phyloP scores from a whole-genome alignment of 2,888 invertebrate genomes.

The Volucella inflata region DNA sequence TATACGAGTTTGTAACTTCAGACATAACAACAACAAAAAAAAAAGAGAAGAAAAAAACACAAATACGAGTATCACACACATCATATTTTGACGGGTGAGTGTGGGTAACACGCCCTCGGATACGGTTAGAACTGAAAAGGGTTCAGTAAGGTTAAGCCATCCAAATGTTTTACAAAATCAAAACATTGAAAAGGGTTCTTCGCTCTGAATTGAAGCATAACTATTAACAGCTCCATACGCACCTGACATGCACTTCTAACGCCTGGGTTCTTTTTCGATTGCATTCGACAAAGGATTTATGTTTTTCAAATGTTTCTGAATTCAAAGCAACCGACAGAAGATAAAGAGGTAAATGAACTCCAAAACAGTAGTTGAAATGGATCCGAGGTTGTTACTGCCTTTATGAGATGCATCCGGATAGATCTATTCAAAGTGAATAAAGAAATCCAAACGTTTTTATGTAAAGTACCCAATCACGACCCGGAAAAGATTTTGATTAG shows the following conservation, averaged over 20 bases:
- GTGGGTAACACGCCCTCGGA: background rate
- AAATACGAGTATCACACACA: constrained; percentile 12
- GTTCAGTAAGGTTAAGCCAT: background rate
- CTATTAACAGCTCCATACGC: constrained; percentile 9
- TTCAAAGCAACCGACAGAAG: background rate
- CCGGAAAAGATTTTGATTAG: constrained; percentile 32
- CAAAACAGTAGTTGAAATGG: constrained; percentile 39
- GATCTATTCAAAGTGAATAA: constrained; percentile 7
- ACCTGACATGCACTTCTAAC: constrained; percentile 33
- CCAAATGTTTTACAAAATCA: background rate
- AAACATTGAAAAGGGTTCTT: constrained; percentile 16
- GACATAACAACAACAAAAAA: background rate
- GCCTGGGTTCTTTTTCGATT: background rate
- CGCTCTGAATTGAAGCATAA: background rate
- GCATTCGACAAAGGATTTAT: constrained; percentile 3
- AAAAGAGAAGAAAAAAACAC: constrained; percentile 1
- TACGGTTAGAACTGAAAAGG: background rate
- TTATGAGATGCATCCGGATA: constrained; percentile 21
- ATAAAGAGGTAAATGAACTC: constrained; percentile 23
- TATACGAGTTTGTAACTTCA: constrained; percentile 3
- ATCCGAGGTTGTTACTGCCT: background rate
- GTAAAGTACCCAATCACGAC: background rate
- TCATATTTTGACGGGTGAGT: constrained; percentile 57
- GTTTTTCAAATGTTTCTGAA: background rate
- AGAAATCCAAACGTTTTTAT: constrained; percentile 4